Conservation (phyloP, 2,113 vertebrate genomes). For the Eulacestoma nigropectus region DNA sequence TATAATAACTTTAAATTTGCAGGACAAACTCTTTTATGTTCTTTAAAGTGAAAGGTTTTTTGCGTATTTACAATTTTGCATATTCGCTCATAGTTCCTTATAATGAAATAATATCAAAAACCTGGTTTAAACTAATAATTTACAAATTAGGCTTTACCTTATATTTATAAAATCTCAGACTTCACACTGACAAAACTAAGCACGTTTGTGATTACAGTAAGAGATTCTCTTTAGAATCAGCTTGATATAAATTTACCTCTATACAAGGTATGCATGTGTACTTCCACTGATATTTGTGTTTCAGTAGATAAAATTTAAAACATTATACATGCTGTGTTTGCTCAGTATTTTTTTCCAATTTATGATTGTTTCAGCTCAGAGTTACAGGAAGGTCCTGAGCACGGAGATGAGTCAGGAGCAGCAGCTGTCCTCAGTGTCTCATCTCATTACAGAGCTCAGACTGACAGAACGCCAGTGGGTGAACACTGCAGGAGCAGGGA, state of each 20-base stretch:
- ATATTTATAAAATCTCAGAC: neutral
- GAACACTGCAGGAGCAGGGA: constrained; percentile 7
- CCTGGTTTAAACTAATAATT: neutral
- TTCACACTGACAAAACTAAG: neutral
- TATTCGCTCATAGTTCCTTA: neutral
- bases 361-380: neutral
- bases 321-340: neutral
- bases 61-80: neutral
- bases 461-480: neutral
- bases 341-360: neutral
- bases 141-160: neutral
- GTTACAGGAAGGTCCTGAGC: neutral
- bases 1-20: neutral
- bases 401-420: neutral
- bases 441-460: neutral
- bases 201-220: neutral
- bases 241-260: neutral
- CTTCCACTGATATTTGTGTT: neutral
- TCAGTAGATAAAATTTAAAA: neutral
- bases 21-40: neutral
- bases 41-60: neutral
- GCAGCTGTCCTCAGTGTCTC: constrained; percentile 12
- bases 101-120: neutral
- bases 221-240: neutral
- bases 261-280: neutral